Evolutionary conservation across 64 coral and sea anemone genomes (phyloP), one percentile per base, ranked within the genome.

Genomic region (Montipora cactus): DNA sequence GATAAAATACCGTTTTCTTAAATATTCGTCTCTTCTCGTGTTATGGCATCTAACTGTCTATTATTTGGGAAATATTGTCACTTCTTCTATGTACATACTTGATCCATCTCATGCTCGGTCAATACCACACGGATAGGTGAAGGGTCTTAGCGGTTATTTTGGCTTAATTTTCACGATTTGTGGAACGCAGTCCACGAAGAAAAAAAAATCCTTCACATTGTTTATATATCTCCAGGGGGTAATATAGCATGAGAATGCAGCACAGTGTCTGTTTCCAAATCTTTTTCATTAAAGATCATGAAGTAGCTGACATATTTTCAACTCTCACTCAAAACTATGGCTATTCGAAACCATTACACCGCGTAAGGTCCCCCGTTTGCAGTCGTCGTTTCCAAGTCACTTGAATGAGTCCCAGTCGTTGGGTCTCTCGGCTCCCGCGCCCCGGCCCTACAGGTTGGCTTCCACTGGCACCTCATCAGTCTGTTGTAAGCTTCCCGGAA

Each of bases 401-500:
- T 78, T 16, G 76, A 78, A 16, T 78, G 76, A 11, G 76, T 78
- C 15, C 71, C 71, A 1, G 76, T 48, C 46, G 9, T 78, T 15
- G 46, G 46, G 18, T 50, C 82, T n/a, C 10, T 44, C 1, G 7
- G 62, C 3, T 78, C 76, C 5, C 62, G 64, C 5, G 45, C 47
- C 2, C 67, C 82, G 8, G 64, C 46, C 66, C 46, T 86, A 10
- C 64, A 49, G 5, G 46, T 5, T 7, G 82, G 62, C 47, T 86
- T 86, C 82, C 82, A 86, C 15, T 86, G 82, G 9, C 82, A 86
- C 46, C 66, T 87, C 12, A 87, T 28, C 1, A 93, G 37, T 87
- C 95, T 91, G 50, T 85, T 91, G 78, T 97, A 97, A 23, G 92
- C 95, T 18, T 82, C 67, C 69, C 95, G 95, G 83, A 97, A 97